phyloP scores from a whole-genome alignment of 2,113 vertebrate genomes.

The Trichechus manatus region DNA sequence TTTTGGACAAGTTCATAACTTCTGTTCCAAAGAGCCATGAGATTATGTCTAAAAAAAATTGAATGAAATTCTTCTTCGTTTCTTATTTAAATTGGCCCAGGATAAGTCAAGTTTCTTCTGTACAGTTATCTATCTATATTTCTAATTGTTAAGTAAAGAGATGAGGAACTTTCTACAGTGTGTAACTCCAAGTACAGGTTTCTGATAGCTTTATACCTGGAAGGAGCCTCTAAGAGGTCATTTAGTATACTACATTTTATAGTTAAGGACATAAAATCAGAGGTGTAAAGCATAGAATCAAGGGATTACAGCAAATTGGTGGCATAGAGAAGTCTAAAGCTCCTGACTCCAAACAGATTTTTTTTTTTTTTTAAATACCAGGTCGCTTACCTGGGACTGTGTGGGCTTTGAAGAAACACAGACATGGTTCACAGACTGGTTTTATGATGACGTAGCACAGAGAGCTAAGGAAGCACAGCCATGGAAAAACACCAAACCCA shows the following conservation, averaged over 20 bases:
- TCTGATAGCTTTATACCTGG: neutral
- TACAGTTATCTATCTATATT: too few relatives aligned
- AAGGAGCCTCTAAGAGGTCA: neutral
- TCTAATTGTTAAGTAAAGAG: neutral
- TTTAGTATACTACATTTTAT: neutral
- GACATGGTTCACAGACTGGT: too few relatives aligned
- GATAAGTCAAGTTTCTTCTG: neutral
- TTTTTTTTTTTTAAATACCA: neutral
- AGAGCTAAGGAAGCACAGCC: neutral
- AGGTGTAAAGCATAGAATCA: neutral
- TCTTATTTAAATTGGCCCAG: neutral
- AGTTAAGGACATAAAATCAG: neutral
- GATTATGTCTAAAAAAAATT: neutral
- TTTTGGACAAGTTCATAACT: neutral
- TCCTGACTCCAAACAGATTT: neutral
- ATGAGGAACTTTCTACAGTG: too few relatives aligned
- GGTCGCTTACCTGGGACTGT: neutral
- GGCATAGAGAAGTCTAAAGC: neutral
- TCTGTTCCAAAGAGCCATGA: neutral
- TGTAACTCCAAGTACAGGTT: neutral
- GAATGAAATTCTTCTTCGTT: neutral
- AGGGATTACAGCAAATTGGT: neutral
- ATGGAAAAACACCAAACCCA: neutral
- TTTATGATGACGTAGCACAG: neutral
- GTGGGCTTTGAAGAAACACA: neutral